A percentile compares a stretch with the other conserved stretches of the same genome.
phyloP scores from a whole-genome alignment of 30 jellyfish, hydroid and myxozoan species.

The Morbakka virulenta region DNA sequence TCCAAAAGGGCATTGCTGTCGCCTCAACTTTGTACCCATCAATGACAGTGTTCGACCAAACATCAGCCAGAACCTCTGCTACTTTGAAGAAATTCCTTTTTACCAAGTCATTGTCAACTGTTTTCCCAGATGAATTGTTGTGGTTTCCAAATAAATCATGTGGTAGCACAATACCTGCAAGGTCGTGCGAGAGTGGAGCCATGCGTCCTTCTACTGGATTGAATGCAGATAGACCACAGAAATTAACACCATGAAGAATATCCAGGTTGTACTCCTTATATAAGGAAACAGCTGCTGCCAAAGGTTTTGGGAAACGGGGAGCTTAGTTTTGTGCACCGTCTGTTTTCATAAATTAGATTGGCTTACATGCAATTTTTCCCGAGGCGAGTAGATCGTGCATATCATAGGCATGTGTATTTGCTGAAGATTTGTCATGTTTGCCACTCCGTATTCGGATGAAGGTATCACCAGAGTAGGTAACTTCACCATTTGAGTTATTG shows the following conservation, averaged over 20 bases:
- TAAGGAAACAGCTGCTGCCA: background rate
- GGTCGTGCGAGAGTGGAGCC: conserved; percentile 22
- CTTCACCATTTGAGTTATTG: too few relatives aligned
- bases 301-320: conserved; percentile 8
- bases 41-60: conserved; percentile 2
- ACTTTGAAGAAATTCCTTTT: background rate
- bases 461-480: too few relatives aligned
- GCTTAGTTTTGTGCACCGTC: conserved; percentile 18
- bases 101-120: conserved; percentile 1
- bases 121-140: background rate
- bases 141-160: conserved; percentile 11
- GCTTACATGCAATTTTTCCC: background rate
- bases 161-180: conserved; percentile 11
- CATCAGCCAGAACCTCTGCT: background rate
- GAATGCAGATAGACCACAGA: conserved; percentile 22
- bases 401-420: too few relatives aligned
- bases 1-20: background rate
- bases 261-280: background rate
- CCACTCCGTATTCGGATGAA: too few relatives aligned
- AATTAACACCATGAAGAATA: conserved; percentile 14
- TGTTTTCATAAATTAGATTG: background rate
- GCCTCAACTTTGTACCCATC: background rate
- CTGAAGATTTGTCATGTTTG: too few relatives aligned
- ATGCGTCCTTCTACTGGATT: conserved; percentile 17
- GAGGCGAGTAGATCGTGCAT: too few relatives aligned